Evolutionary conservation across 35 echinoderm and acorn worm genomes (phyloP).

Genomic region (Eucidaris tribuloides): DNA sequence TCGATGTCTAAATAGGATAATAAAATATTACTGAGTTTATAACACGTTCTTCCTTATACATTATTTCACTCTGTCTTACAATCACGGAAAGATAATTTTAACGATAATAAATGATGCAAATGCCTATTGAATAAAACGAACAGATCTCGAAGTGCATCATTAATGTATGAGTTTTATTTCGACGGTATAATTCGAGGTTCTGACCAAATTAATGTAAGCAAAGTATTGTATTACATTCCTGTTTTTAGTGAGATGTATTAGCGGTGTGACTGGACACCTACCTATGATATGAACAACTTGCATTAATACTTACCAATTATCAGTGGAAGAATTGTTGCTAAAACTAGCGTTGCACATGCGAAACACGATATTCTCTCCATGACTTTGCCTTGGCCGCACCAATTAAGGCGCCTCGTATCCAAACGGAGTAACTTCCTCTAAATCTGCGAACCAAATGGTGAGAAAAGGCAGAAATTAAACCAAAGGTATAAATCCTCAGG

Average conservation of each 20-base stretch:
- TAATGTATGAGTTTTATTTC: not conserved
- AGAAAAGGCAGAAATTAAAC: not conserved
- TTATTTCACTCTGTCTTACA: no score
- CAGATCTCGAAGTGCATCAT: not conserved
- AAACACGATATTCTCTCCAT: constrained; percentile 5
- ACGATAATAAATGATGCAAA: no score
- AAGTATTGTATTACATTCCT: not conserved
- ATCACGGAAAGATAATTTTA: no score
- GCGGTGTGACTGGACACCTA: no score
- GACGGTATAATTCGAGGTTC: not conserved
- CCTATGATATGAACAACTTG: no score
- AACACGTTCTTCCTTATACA: no score
- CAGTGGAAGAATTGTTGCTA: not conserved
- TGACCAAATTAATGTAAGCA: not conserved
- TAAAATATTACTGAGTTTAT: no score
- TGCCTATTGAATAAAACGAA: no score
- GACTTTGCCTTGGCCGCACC: not conserved
- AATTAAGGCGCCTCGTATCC: not conserved
- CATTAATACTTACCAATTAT: not conserved
- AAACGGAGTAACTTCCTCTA: not conserved
- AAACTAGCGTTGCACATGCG: not conserved
- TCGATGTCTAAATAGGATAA: no score
- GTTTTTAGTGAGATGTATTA: no score
- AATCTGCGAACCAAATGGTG: not conserved
- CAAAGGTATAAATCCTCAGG: no score